Evolutionary conservation across 2,888 invertebrate genomes (phyloP).

Genomic region (Arrhopalites spinosus): DNA sequence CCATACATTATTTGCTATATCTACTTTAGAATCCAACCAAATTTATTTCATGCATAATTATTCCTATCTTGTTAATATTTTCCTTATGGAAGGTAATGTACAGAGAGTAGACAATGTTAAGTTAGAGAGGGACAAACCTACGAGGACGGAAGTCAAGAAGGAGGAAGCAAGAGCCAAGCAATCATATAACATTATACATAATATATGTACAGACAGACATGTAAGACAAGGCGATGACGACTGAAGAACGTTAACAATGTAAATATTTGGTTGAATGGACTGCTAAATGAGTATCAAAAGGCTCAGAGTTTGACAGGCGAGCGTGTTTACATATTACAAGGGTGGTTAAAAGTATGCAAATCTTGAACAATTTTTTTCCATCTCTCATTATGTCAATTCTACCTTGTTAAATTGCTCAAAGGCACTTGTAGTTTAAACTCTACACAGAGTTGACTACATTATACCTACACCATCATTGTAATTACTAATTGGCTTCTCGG

Average conservation of each 20-base stretch:
- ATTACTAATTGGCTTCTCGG: constrained; percentile 22
- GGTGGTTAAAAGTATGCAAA: constrained; percentile 27
- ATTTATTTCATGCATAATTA: too few species aligned
- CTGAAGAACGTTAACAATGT: constrained; percentile 22
- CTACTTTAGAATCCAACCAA: too few species aligned
- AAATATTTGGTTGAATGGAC: constrained; percentile 35
- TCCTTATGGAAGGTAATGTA: constrained; percentile 10
- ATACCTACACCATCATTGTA: not conserved
- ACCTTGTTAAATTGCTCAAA: constrained; percentile 10
- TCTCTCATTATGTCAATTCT: constrained; percentile 23
- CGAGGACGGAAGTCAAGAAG: too few species aligned
- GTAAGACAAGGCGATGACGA: constrained; percentile 23
- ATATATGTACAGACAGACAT: not conserved
- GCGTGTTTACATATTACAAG: constrained; percentile 30
- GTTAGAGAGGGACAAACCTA: too few species aligned
- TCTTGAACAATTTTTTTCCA: constrained; percentile 9
- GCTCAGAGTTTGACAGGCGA: constrained; percentile 29
- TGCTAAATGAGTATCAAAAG: constrained; percentile 25
- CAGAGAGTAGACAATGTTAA: too few species aligned
- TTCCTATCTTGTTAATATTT: not conserved
- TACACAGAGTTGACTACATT: not conserved
- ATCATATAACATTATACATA: not conserved
- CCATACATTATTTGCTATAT: too few species aligned
- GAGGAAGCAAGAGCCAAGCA: not conserved
- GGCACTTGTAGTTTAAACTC: constrained; percentile 4